These are phyloP conservation scores for Diadema setosum DNA, from an alignment of 35 echinoderm and acorn worm genomes.

Conservation along the genomic window DNA sequence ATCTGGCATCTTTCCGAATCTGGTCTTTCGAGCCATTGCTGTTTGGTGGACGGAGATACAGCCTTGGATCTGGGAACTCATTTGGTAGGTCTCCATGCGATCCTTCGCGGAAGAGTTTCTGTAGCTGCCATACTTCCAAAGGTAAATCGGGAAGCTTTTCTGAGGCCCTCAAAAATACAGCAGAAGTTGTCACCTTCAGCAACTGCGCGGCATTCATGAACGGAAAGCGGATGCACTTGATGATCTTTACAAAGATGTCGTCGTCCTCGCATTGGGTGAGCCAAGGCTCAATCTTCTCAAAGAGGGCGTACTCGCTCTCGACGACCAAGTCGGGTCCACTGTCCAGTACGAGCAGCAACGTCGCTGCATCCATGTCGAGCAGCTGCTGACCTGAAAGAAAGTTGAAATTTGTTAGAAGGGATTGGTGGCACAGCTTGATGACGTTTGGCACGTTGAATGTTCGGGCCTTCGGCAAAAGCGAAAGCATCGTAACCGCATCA, in stretches of 20 bases:
- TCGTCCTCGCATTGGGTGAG: background rate
- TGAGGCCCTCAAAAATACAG: background rate
- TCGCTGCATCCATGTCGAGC: background rate
- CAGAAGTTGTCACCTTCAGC: background rate
- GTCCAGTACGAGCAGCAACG: background rate
- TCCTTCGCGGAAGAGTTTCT: background rate
- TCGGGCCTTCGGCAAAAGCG: background rate
- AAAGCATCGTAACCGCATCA: background rate
- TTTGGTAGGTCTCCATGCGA: background rate
- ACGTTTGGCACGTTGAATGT: background rate
- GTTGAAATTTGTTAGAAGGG: background rate
- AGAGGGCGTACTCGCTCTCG: background rate
- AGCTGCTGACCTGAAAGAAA: background rate
- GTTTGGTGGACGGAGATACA: background rate
- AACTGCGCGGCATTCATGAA: conserved; percentile 2
- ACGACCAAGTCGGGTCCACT: background rate
- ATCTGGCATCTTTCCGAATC: too few species aligned
- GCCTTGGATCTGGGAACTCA: background rate
- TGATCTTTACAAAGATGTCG: background rate
- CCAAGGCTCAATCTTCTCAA: background rate
- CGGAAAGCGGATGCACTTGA: background rate
- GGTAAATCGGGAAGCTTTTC: background rate
- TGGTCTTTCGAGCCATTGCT: background rate
- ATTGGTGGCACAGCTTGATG: background rate
- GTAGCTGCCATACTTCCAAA: background rate